Conservation (phyloP, 1,140 invertebrate species). For the Calephelis virginiensis region DNA sequence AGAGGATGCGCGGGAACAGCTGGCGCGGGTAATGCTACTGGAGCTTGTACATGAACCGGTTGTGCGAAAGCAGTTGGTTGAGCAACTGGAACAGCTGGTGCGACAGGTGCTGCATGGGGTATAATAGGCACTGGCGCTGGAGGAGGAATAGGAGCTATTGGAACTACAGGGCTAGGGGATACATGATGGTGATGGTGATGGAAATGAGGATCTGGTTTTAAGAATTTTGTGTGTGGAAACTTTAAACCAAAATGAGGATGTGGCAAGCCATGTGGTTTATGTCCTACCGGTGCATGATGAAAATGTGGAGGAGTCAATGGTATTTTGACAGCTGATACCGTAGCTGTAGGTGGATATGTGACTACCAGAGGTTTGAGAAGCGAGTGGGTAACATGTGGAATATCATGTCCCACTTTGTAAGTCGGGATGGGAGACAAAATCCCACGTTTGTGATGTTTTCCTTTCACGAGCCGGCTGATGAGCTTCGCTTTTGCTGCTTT, state of each 20-base stretch:
- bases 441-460: constrained; percentile 69
- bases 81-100: constrained; percentile 29
- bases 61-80: constrained; percentile 38
- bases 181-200: constrained; percentile 71
- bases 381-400: constrained; percentile 69
- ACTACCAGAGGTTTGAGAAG: constrained; percentile 71
- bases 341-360: constrained; percentile 66
- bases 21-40: constrained; percentile 34
- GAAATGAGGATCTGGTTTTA: constrained; percentile 60
- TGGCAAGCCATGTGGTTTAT: constrained; percentile 50
- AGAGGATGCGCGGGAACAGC: constrained; percentile 32
- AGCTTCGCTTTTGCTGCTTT: constrained; percentile 53
- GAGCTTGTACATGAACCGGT: constrained; percentile 38
- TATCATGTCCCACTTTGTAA: constrained; percentile 71
- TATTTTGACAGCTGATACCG: constrained; percentile 68
- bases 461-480: constrained; percentile 41
- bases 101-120: constrained; percentile 28
- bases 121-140: constrained; percentile 19
- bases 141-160: constrained; percentile 36
- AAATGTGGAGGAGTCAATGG: constrained; percentile 55
- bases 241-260: constrained; percentile 63
- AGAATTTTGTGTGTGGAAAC: constrained; percentile 59
- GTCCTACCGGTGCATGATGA: constrained; percentile 50
- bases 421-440: constrained; percentile 59
- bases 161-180: constrained; percentile 48